Evolutionary conservation across 2,113 vertebrate species (phyloP).

Genomic region (Hipposideros armiger): DNA sequence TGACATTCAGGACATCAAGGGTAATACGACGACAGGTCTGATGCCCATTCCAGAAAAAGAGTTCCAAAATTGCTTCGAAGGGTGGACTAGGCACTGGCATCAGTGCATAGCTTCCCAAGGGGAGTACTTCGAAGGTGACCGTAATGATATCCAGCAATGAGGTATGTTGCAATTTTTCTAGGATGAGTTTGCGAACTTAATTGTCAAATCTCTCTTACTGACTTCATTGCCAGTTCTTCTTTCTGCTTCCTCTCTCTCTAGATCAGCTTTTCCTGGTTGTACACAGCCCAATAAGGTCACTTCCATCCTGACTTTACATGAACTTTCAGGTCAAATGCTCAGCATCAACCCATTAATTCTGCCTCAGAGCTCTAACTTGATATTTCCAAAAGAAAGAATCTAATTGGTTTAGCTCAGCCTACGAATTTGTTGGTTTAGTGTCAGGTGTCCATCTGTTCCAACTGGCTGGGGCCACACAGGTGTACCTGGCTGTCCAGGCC

Average conservation of each 20-base stretch:
- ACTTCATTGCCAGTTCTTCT: no score
- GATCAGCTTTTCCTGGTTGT: neutral
- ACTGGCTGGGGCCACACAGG: neutral
- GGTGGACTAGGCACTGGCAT: no score
- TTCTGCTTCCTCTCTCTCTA: neutral
- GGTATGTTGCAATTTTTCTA: no score
- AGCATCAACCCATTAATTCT: neutral
- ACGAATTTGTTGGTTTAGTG: neutral
- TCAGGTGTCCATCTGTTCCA: neutral
- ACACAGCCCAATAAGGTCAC: neutral
- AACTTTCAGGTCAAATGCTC: neutral
- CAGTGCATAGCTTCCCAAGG: no score
- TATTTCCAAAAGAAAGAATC: neutral
- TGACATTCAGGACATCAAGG: no score
- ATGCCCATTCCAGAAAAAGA: no score
- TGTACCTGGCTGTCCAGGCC: neutral
- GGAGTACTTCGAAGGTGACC: no score
- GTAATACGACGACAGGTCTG: no score
- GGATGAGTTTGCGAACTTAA: no score
- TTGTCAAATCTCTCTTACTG: no score
- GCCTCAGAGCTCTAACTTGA: neutral
- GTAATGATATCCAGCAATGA: no score
- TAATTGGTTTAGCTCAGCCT: neutral
- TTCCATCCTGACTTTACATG: neutral
- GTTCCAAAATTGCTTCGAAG: no score